phyloP scores from a whole-genome alignment of 2,888 invertebrate species.

The Drosophila kuntzei region DNA sequence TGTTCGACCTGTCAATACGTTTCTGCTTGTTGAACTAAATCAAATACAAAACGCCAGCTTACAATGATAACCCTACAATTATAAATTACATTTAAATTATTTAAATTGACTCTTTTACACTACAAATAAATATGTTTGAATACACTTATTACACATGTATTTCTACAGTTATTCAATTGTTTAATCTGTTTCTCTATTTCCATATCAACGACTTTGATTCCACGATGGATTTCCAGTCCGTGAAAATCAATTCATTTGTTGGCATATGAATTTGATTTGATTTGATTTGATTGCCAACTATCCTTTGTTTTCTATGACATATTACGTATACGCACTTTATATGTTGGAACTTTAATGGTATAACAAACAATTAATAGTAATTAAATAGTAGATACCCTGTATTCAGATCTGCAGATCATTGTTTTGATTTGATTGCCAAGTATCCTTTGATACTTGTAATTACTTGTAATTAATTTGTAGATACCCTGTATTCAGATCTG shows the following conservation, averaged over 20 bases:
- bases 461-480: too few species aligned
- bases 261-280: conserved; percentile 6
- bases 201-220: conserved; percentile 16
- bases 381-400: neutral
- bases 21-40: conserved; percentile 28
- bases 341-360: neutral
- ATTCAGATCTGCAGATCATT: too few species aligned
- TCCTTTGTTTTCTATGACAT: neutral
- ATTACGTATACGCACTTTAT: conserved; percentile 2
- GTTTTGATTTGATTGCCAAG: too few species aligned
- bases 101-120: conserved; percentile 36
- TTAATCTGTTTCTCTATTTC: conserved; percentile 12
- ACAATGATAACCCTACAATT: conserved; percentile 16
- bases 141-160: conserved; percentile 10
- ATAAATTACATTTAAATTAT: conserved; percentile 36
- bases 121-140: conserved; percentile 8
- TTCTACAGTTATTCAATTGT: conserved; percentile 9
- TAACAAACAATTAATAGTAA: neutral
- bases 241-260: neutral
- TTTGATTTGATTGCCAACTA: conserved; percentile 1
- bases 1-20: conserved; percentile 51
- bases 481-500: too few species aligned
- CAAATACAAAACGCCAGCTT: conserved; percentile 10
- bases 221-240: neutral
- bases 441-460: too few species aligned